phyloP scores from a whole-genome alignment of 2,888 invertebrate genomes.

The Eristalinus sepulchralis region DNA sequence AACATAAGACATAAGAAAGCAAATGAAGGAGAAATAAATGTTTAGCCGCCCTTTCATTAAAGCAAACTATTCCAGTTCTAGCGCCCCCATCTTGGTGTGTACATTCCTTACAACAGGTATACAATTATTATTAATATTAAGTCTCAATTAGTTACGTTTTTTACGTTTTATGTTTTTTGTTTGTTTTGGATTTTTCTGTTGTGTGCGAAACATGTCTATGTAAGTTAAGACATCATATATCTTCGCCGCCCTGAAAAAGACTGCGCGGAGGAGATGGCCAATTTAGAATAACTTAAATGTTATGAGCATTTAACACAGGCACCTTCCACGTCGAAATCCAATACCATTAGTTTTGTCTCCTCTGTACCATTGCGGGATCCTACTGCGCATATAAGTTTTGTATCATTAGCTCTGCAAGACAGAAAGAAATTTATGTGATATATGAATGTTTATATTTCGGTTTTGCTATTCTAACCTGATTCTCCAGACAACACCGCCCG shows the following conservation, averaged over 20 bases:
- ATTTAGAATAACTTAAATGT: slow-evolving; percentile 71
- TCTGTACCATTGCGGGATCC: slow-evolving; percentile 99
- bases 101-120: slow-evolving; percentile 47
- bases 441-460: too few species aligned
- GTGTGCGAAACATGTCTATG: slow-evolving; percentile 10
- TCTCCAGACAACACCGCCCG: slow-evolving; percentile 99
- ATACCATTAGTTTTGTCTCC: slow-evolving; percentile 98
- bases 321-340: slow-evolving; percentile 96
- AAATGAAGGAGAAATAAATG: neutral
- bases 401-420: slow-evolving; percentile 88
- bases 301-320: slow-evolving; percentile 84
- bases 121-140: slow-evolving; percentile 49
- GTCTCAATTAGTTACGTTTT: slow-evolving; percentile 58
- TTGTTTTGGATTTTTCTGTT: slow-evolving; percentile 18
- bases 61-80: slow-evolving; percentile 28
- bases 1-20: neutral
- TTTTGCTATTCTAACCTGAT: slow-evolving; percentile 83
- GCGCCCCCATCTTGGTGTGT: slow-evolving; percentile 18
- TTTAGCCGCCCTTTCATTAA: slow-evolving; percentile 14
- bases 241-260: slow-evolving; percentile 29
- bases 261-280: slow-evolving; percentile 49
- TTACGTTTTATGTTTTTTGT: slow-evolving; percentile 22
- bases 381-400: slow-evolving; percentile 98
- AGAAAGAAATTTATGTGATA: neutral
- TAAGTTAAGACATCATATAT: slow-evolving; percentile 9